phyloP scores from a whole-genome alignment of 2,888 invertebrate species.

The Cephalotes varians region DNA sequence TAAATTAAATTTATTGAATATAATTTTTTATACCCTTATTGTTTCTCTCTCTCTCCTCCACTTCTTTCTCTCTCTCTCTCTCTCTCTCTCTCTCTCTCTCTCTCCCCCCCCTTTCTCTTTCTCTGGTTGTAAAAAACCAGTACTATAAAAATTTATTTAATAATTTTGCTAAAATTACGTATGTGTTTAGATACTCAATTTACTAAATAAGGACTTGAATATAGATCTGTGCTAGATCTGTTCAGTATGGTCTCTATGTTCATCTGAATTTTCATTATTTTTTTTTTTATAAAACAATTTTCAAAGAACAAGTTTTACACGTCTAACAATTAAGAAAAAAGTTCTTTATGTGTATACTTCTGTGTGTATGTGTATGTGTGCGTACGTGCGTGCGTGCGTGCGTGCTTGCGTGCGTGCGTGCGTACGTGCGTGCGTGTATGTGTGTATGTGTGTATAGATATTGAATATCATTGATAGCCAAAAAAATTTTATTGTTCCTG shows the following conservation, averaged over 20 bases:
- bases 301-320: too few species aligned
- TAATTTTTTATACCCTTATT: neutral
- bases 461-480: constrained; percentile 14
- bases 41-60: neutral
- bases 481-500: constrained; percentile 80
- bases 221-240: too few species aligned
- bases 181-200: neutral
- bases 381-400: neutral
- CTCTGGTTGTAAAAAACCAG: neutral
- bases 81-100: neutral
- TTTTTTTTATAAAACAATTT: neutral
- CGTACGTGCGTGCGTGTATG: neutral
- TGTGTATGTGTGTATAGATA: neutral
- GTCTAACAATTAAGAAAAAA: too few species aligned
- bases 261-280: neutral
- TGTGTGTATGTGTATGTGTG: neutral
- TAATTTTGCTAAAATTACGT: neutral
- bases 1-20: neutral
- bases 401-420: neutral
- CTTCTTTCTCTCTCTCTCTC: neutral
- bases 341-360: neutral
- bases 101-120: neutral
- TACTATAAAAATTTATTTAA: neutral
- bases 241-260: neutral
- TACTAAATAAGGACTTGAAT: neutral